These are phyloP conservation scores for Aratinga solstitialis DNA, from an alignment of 2,797 vertebrate species.

Conservation along the genomic window DNA sequence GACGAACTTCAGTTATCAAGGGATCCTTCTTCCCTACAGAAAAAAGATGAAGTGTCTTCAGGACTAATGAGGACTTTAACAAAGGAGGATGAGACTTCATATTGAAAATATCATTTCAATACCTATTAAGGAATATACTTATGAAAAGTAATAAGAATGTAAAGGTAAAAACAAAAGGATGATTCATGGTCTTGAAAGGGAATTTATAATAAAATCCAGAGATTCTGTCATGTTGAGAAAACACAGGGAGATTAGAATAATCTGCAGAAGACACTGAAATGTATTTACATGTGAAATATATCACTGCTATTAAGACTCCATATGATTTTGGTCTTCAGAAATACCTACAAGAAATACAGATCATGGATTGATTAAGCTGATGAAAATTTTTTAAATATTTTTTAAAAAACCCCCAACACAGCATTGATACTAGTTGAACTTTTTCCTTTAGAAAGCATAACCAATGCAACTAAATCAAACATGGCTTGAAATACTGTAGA, in stretches of 20 bases:
- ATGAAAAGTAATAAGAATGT: not conserved
- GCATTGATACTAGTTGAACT: fast-evolving
- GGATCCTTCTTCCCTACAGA: not conserved
- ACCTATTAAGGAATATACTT: not conserved
- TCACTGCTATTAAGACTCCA: not conserved
- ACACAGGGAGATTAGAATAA: not conserved
- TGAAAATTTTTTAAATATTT: not conserved
- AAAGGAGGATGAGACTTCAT: not conserved
- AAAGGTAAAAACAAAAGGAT: not conserved
- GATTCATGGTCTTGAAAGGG: not conserved
- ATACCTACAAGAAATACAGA: not conserved
- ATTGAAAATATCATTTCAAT: not conserved
- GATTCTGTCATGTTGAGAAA: not conserved
- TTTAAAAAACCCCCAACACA: fast-evolving
- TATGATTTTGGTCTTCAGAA: not conserved
- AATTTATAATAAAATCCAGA: not conserved
- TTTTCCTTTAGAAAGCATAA: not conserved
- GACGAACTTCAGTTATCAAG: not conserved
- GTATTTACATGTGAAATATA: not conserved
- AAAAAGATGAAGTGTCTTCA: not conserved
- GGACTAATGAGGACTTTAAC: not conserved
- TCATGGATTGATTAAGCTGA: not conserved
- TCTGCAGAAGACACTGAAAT: not conserved
- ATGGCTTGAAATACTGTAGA: not conserved
- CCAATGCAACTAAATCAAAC: not conserved